Conservation (phyloP, 53 echinoderm and acorn worm genomes). For the Stichopus horrens region DNA sequence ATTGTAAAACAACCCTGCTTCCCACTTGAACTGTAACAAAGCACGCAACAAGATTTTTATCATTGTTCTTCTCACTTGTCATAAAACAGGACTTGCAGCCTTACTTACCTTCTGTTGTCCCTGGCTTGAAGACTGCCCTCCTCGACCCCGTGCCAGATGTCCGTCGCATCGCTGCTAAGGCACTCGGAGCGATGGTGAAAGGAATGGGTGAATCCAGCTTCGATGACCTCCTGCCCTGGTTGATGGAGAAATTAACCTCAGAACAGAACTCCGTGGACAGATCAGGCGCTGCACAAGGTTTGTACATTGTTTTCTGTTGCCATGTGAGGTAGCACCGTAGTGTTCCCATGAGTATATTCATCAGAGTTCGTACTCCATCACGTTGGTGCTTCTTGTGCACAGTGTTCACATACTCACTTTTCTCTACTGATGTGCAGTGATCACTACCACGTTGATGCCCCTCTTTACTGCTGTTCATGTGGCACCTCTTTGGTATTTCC, state of each 20-base stretch:
- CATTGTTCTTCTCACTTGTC: background rate
- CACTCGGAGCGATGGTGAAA: conserved; percentile 96
- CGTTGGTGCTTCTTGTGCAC: too few relatives aligned
- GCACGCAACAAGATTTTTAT: background rate
- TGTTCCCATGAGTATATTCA: too few relatives aligned
- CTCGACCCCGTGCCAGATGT: conserved; percentile 97
- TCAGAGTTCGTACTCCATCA: too few relatives aligned
- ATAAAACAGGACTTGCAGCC: conserved; percentile 79
- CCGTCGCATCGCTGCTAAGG: conserved; percentile 82
- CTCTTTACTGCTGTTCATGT: too few relatives aligned
- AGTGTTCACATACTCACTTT: too few relatives aligned
- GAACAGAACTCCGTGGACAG: conserved; percentile 97
- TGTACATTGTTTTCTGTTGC: background rate
- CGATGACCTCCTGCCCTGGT: conserved; percentile 88
- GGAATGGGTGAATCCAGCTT: conserved; percentile 98
- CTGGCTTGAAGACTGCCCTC: conserved; percentile 82
- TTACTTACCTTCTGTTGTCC: conserved; percentile 91
- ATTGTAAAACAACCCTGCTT: too few relatives aligned
- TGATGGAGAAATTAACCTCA: conserved; percentile 98
- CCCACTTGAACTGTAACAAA: background rate
- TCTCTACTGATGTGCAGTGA: too few relatives aligned
- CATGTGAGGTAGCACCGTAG: too few relatives aligned
- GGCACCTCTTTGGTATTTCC: too few relatives aligned
- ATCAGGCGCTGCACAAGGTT: conserved; percentile 96
- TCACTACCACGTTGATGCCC: too few relatives aligned